Percentiles rank a stretch among this genome's conserved stretches.
These are phyloP conservation scores for Chromis chromis DNA, from an alignment of 2,797 vertebrate species.

Conservation along the genomic window DNA sequence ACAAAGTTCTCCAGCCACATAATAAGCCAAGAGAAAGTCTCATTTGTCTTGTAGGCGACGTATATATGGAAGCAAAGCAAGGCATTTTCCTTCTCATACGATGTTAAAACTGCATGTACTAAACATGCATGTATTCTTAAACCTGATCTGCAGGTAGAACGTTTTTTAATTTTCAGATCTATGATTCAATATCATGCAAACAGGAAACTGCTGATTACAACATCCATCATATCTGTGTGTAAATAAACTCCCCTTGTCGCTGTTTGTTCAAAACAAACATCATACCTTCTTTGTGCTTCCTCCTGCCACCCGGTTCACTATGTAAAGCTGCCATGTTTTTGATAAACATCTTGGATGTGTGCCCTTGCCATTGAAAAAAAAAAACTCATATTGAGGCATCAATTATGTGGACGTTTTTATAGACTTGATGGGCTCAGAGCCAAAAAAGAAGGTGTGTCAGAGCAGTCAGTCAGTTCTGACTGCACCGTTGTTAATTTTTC, in stretches of 20 bases:
- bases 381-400: conserved; percentile 78
- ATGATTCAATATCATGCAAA: conserved; percentile 53
- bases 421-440: conserved; percentile 71
- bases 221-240: conserved; percentile 66
- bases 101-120: neutral
- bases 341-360: conserved; percentile 77
- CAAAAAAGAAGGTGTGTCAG: conserved; percentile 83
- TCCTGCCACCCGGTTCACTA: conserved; percentile 56
- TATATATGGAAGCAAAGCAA: conserved; percentile 3
- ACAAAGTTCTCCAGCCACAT: conserved; percentile 17
- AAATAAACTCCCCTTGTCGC: conserved; percentile 73
- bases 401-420: conserved; percentile 82
- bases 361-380: conserved; percentile 70
- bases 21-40: conserved; percentile 8
- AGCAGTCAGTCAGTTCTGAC: conserved; percentile 67
- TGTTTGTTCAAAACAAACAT: conserved; percentile 76
- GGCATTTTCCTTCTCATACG: neutral
- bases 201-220: conserved; percentile 51
- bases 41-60: conserved; percentile 1
- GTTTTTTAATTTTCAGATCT: conserved; percentile 30
- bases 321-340: conserved; percentile 68
- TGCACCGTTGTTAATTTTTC: conserved; percentile 77
- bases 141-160: conserved; percentile 4
- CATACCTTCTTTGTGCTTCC: conserved; percentile 57
- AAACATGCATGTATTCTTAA: conserved; percentile 13